Evolutionary conservation across 2,888 invertebrate species (phyloP), one percentile per base, ranked within the genome.

Genomic region (Lomographa bimaculata): DNA sequence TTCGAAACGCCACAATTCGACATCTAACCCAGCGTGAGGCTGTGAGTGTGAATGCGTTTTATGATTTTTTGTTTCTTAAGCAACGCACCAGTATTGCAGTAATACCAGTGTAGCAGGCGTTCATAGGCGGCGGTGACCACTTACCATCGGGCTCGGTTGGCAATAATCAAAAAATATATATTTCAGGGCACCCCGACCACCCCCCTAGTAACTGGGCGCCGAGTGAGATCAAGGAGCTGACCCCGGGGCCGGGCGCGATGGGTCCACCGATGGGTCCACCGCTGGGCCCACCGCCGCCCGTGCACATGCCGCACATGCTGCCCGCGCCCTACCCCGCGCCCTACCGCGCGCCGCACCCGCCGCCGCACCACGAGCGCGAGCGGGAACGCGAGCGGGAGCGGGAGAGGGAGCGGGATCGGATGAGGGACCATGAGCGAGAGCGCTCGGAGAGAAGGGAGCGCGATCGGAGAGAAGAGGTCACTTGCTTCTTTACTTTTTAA

Each of bases 221-320:
- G 4, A 77, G 77, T 2, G 93, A 93, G 50, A 93, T 94, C 36
- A 94, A 94, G 70, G 92, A 94, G 64, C 75, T 94, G 39, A 93
- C 94, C 0, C 93, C 93, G 0, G 93, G 92, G 0, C 93, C 93
- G 0, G 93, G 92, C 0, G 91, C 91, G 1, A 68, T 76, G 60
- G 67, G 49, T 39, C 69, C 54, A 41, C 83, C 79, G 54, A 71
- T 76, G 53, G 79, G 74, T 24, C 78, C 81, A 25, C 64, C 75
- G 40, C 54, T 62, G 51, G 60, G 63, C 54, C 57, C 66, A 34
- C 67, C 75, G 21, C 71, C 67, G 50, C 58, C 51, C 53, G 50
- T 58, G 60, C 47, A 64, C 37, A 71, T 75, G 19, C 76, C 71
- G 25, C 71, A 58, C 59, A 35, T 64, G 51, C 37, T 71, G 57